Evolutionary conservation across 30 jellyfish, hydroid and myxozoan species (phyloP).

Genomic region (Nemopilema nomurai): DNA sequence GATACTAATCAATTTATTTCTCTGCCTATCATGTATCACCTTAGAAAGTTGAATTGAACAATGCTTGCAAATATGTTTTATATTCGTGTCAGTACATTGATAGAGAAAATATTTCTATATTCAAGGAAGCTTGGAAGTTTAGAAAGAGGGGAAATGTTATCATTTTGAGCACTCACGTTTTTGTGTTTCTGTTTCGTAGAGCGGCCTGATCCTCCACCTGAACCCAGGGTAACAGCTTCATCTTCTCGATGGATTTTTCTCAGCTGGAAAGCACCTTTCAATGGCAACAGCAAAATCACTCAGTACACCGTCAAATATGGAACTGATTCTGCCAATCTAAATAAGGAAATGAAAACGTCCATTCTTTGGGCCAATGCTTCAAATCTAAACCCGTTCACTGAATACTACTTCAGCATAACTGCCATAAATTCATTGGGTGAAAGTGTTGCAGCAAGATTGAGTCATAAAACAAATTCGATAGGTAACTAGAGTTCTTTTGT

Average conservation of each 20-base stretch:
- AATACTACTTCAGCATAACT: slow-evolving; percentile 4
- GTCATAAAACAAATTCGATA: slow-evolving; percentile 9
- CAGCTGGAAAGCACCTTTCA: slow-evolving; percentile 22
- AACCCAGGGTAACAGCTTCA: neutral
- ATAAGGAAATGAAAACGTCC: neutral
- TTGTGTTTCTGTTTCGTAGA: slow-evolving; percentile 1
- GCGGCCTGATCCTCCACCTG: slow-evolving; percentile 14
- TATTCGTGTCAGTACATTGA: too few species aligned
- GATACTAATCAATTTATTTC: too few species aligned
- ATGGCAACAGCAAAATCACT: slow-evolving; percentile 20
- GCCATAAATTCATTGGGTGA: slow-evolving; percentile 25
- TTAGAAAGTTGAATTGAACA: too few species aligned
- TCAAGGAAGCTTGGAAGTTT: too few species aligned
- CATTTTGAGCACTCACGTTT: too few species aligned
- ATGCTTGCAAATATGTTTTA: too few species aligned
- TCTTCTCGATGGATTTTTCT: slow-evolving; percentile 15
- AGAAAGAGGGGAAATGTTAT: too few species aligned
- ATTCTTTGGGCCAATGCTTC: slow-evolving; percentile 1
- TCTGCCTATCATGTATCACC: too few species aligned
- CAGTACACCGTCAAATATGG: neutral
- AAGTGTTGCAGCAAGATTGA: neutral
- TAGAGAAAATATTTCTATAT: too few species aligned
- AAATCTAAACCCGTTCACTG: slow-evolving; percentile 23
- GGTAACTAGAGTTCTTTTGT: neutral
- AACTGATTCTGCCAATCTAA: neutral